Evolutionary conservation across 2,797 vertebrate species (phyloP), one percentile per base, ranked within the genome.

Genomic region (Amniataba percoides): DNA sequence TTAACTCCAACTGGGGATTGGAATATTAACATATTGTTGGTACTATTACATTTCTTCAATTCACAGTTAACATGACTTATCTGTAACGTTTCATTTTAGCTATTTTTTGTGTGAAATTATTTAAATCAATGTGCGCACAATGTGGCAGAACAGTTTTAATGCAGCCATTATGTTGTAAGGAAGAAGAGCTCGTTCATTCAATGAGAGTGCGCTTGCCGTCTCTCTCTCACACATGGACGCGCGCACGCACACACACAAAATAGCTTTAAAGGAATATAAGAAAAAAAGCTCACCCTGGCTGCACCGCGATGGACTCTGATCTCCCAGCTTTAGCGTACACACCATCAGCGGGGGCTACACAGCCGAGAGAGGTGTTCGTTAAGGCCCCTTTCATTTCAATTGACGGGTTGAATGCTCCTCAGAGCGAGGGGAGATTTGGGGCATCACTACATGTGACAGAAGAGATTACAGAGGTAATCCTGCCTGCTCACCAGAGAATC

Each of bases 391-490:
- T 97, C 94, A 95, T 96, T 96, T 94, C 88, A 93, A 77, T 89
- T 96, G 97, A 97, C 96, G 96, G 95, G 81, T 63, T 71, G 92
- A 95, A 94, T 83, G 87, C 89, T 94, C 95, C 93, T 95, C 91
- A 67, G 95, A 96, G 95, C 91, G 83, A 89, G 87, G 91, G 89
- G 95, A 96, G 96, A 94, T 95, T 95, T 95, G 92, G 78, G 89
- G 90, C 94, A 93, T 93, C 96, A 96, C 95, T 95, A 92, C 92
- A 97, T 96, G 95, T 96, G 96, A 97, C 96, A 96, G 96, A 94
- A 88, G 92, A 93, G 95, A 95, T 97, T 97, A 96, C 85, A 84
- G 79, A 91, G 91, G 94, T 97, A 97, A 97, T 98, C 96, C 95
- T 77, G 83, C 90, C 78, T 86, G 93, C 89, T 92, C 93, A 94